These are phyloP conservation scores for Melieria omissa DNA, from an alignment of 2,888 invertebrate genomes.

Conservation along the genomic window DNA sequence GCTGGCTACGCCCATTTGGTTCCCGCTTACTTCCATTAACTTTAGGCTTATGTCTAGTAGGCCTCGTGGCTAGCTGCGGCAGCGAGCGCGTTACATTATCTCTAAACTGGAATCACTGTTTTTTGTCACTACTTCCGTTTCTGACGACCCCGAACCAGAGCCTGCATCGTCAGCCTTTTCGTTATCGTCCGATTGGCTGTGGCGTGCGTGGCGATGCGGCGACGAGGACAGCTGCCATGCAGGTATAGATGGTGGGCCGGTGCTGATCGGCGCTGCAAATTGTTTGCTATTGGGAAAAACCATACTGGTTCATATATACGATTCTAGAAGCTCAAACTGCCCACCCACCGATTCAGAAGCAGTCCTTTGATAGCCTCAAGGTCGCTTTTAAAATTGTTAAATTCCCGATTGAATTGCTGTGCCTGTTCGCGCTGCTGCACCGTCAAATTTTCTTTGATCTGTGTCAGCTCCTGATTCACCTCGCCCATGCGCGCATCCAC, in stretches of 20 bases:
- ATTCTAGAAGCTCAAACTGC: not conserved
- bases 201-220: conserved; percentile 58
- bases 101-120: conserved; percentile 81
- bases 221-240: conserved; percentile 76
- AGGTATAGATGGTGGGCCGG: conserved; percentile 77
- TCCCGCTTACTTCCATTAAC: no score
- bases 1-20: no score
- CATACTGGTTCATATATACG: not conserved
- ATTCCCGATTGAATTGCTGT: conserved; percentile 70
- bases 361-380: conserved; percentile 79
- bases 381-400: conserved; percentile 76
- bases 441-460: conserved; percentile 76
- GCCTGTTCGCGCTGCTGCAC: conserved; percentile 62
- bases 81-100: conserved; percentile 70
- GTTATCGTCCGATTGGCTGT: conserved; percentile 65
- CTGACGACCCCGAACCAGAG: conserved; percentile 75
- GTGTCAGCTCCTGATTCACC: conserved; percentile 74
- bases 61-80: not conserved
- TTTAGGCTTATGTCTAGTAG: no score
- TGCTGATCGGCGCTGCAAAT: conserved; percentile 77
- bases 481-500: conserved; percentile 72
- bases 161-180: conserved; percentile 71
- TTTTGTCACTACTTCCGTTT: conserved; percentile 79
- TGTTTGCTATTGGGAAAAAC: conserved; percentile 73
- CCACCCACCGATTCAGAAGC: conserved; percentile 73